Conservation (phyloP, 2,113 vertebrate species). For the Atrichornis clamosus region DNA sequence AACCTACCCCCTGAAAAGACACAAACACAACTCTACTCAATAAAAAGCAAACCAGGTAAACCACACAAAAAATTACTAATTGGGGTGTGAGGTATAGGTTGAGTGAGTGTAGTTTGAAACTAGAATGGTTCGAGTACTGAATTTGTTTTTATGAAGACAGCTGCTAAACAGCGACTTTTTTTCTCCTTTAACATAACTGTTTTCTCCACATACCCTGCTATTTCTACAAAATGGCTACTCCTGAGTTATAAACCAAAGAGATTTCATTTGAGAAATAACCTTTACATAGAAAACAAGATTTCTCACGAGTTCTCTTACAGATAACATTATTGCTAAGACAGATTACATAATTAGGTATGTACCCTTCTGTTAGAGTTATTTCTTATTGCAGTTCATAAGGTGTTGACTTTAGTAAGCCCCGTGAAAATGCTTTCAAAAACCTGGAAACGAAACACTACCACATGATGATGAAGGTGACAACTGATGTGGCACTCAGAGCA, state of each 20-base stretch:
- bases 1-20: not conserved
- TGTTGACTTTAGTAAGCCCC: not conserved
- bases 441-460: not conserved
- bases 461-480: fast-evolving
- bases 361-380: not conserved
- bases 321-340: not conserved
- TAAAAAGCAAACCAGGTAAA: not conserved
- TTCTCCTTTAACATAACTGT: not conserved
- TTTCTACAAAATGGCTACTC: not conserved
- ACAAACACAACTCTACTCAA: fast-evolving
- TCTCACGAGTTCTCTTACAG: not conserved
- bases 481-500: not conserved
- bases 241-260: not conserved
- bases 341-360: not conserved
- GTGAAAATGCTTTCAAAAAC: not conserved
- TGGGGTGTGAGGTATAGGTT: fast-evolving
- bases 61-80: not conserved
- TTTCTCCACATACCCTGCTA: not conserved
- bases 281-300: not conserved
- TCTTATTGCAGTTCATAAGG: not conserved
- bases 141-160: not conserved
- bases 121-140: not conserved
- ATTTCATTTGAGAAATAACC: not conserved
- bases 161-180: not conserved
- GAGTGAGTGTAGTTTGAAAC: not conserved